Evolutionary conservation across 2,888 invertebrate genomes (phyloP).

Genomic region (Drosophila basisetae): DNA sequence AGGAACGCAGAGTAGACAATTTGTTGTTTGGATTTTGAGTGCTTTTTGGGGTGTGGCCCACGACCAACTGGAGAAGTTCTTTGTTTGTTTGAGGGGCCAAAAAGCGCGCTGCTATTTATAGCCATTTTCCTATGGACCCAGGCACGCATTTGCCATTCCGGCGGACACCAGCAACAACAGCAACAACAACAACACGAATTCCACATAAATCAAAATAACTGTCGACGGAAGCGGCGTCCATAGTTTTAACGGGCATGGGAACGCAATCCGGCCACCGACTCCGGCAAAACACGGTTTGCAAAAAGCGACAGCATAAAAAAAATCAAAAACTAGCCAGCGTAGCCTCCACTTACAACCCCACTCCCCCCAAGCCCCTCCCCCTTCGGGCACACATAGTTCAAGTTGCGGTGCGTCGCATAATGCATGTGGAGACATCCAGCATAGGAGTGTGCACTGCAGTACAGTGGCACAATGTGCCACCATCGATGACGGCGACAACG

Average conservation of each 20-base stretch:
- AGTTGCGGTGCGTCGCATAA: constrained; percentile 62
- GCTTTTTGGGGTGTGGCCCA: constrained; percentile 64
- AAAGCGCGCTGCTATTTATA: constrained; percentile 63
- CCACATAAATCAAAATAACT: constrained; percentile 81
- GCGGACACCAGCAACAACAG: constrained; percentile 9
- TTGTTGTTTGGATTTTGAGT: constrained; percentile 71
- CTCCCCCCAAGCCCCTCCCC: neutral
- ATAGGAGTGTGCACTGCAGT: neutral
- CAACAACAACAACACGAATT: constrained; percentile 50
- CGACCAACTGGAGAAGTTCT: constrained; percentile 53
- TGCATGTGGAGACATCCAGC: constrained; percentile 28
- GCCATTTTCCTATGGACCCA: constrained; percentile 66
- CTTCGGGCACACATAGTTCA: constrained; percentile 34
- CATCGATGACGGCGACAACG: constrained; percentile 26
- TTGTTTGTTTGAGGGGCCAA: constrained; percentile 54
- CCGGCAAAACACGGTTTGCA: constrained; percentile 1
- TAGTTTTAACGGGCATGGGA: constrained; percentile 64
- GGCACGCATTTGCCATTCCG: constrained; percentile 58
- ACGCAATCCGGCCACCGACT: constrained; percentile 21
- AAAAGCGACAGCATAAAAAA: constrained; percentile 21
- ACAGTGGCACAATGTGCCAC: constrained; percentile 38
- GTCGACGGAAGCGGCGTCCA: constrained; percentile 81
- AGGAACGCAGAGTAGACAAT: constrained; percentile 50
- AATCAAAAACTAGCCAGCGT: constrained; percentile 57
- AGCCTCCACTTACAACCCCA: constrained; percentile 11